Conservation (phyloP, 2,888 invertebrate species). For the Aethes cnicana region DNA sequence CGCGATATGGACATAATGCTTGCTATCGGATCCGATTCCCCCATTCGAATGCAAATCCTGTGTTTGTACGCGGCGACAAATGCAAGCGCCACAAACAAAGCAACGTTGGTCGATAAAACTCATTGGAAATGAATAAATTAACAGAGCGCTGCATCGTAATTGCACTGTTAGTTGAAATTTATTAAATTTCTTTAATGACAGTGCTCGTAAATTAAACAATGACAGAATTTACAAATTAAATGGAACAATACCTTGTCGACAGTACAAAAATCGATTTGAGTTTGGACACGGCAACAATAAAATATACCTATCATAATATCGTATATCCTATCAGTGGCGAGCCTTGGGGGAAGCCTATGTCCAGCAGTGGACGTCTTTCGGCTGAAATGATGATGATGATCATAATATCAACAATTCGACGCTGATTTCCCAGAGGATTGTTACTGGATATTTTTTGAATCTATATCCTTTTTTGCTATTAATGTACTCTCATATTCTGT, state of each 20-base stretch:
- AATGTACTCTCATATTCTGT: no score
- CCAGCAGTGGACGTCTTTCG: no score
- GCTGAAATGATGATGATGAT: no score
- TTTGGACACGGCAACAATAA: not conserved
- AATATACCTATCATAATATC: no score
- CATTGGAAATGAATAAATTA: slow-evolving; percentile 66
- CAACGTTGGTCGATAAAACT: slow-evolving; percentile 60
- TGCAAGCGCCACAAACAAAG: slow-evolving; percentile 53
- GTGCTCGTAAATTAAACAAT: slow-evolving; percentile 15
- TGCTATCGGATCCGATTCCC: slow-evolving; percentile 39
- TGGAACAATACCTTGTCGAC: not conserved
- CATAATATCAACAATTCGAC: no score
- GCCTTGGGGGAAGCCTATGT: no score
- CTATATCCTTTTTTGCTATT: no score
- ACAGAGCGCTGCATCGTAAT: slow-evolving; percentile 53
- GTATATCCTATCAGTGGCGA: no score
- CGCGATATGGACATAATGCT: slow-evolving; percentile 38
- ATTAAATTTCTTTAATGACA: slow-evolving; percentile 21
- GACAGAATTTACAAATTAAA: slow-evolving; percentile 8
- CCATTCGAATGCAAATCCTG: slow-evolving; percentile 52
- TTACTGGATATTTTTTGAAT: no score
- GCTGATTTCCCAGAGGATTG: no score
- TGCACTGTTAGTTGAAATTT: slow-evolving; percentile 42
- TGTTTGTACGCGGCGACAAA: slow-evolving; percentile 49
- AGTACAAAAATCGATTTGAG: not conserved